Evolutionary conservation across 1,140 invertebrate species (phyloP).

Genomic region (Whitmania pigra): DNA sequence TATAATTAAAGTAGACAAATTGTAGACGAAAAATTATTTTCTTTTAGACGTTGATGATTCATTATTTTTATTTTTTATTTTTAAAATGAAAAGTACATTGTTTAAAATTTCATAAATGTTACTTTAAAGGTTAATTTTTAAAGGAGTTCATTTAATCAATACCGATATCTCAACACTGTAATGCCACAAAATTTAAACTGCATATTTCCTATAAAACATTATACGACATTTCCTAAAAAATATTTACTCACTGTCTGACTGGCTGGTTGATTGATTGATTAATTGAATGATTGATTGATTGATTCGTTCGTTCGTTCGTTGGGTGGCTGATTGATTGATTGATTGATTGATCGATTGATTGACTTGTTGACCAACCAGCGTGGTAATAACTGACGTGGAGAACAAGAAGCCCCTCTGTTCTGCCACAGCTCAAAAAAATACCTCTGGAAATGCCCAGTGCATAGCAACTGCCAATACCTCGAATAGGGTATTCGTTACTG

Average conservation of each 20-base stretch:
- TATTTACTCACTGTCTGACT: no score
- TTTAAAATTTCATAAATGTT: no score
- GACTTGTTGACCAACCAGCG: constrained; percentile 28
- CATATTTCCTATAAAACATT: no score
- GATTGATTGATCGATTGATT: constrained; percentile 1
- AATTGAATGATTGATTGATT: not conserved
- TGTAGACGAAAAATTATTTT: not conserved
- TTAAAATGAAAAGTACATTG: no score
- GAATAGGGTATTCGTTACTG: constrained; percentile 42
- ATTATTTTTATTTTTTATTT: no score
- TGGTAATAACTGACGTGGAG: constrained; percentile 41
- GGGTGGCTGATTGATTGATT: not conserved
- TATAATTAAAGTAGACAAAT: not conserved
- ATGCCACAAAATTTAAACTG: no score
- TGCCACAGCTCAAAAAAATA: constrained; percentile 40
- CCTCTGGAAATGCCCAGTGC: constrained; percentile 40
- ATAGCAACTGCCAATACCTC: constrained; percentile 35
- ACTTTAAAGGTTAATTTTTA: no score
- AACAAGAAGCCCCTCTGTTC: constrained; percentile 41
- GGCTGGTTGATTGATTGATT: not conserved
- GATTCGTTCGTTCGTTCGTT: not conserved
- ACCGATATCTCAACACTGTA: no score
- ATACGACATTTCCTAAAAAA: no score
- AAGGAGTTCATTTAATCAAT: no score
- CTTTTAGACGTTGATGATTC: no score